A percentile compares a stretch with the other conserved stretches of the same genome.
Evolutionary conservation across 2,113 vertebrate species (phyloP).

Genomic region (Gambusia holbrooki): DNA sequence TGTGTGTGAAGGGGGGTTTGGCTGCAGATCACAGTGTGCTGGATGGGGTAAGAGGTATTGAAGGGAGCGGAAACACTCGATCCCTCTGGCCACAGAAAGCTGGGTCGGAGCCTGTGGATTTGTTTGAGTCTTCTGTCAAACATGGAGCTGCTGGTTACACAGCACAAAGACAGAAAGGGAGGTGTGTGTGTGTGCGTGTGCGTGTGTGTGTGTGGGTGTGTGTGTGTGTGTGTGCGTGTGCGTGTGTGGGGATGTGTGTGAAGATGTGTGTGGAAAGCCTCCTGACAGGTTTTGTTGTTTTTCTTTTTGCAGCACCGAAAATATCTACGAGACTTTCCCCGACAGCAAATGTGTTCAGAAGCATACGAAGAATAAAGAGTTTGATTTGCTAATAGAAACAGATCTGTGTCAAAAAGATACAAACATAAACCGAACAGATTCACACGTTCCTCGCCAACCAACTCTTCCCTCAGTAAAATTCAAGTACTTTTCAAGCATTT

Average conservation of each 20-base stretch:
- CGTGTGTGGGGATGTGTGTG: background rate
- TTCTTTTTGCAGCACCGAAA: background rate
- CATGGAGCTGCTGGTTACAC: conserved; percentile 58
- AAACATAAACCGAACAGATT: background rate
- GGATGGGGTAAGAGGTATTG: too few species aligned
- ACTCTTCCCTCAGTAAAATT: too few species aligned
- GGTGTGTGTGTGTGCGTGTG: background rate
- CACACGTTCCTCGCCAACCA: background rate
- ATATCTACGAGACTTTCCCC: background rate
- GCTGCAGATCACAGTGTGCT: too few species aligned
- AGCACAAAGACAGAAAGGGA: conserved; percentile 49
- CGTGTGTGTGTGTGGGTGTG: background rate
- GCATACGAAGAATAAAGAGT: background rate
- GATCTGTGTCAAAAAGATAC: background rate
- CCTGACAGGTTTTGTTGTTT: conserved; percentile 36
- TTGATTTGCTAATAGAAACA: background rate
- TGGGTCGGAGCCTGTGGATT: conserved; percentile 65
- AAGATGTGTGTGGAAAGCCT: background rate
- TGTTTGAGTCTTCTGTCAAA: conserved; percentile 74
- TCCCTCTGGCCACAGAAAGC: conserved; percentile 59
- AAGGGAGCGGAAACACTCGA: conserved; percentile 62
- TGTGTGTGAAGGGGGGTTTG: too few species aligned
- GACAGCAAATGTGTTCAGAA: background rate
- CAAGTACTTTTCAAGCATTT: too few species aligned
- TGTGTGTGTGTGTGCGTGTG: background rate